A percentile compares a stretch with the other conserved stretches of the same genome.
Conservation (phyloP, 2,888 invertebrate species). For the Hyposoter dolosus region DNA sequence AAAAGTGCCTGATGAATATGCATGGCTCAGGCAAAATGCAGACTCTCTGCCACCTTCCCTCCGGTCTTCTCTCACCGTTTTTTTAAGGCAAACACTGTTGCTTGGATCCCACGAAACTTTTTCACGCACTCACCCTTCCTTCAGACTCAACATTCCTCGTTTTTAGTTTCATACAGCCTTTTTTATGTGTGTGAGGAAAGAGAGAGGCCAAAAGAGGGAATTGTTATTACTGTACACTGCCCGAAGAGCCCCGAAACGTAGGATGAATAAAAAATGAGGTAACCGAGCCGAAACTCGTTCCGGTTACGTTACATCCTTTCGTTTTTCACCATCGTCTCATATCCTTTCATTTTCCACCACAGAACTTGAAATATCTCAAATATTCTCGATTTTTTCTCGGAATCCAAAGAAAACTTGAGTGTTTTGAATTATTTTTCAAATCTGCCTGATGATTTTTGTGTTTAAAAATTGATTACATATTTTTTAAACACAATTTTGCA, state of each 20-base stretch:
- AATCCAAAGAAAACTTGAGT: no score
- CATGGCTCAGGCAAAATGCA: slow-evolving; percentile 27
- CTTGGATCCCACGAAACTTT: slow-evolving; percentile 22
- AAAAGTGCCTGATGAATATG: slow-evolving; percentile 65
- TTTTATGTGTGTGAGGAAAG: background rate
- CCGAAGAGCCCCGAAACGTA: slow-evolving; percentile 36
- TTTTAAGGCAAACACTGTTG: slow-evolving; percentile 16
- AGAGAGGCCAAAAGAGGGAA: slow-evolving; percentile 10
- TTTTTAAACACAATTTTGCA: background rate
- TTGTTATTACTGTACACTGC: slow-evolving; percentile 33
- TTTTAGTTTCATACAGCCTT: slow-evolving; percentile 11
- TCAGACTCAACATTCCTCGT: slow-evolving; percentile 30
- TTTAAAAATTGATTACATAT: background rate
- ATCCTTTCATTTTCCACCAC: slow-evolving; percentile 29
- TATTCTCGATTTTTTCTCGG: slow-evolving; percentile 1
- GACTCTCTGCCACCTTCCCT: slow-evolving; percentile 10
- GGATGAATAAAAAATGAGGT: slow-evolving; percentile 61
- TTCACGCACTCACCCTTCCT: slow-evolving; percentile 37
- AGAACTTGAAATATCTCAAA: background rate
- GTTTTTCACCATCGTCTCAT: slow-evolving; percentile 20
- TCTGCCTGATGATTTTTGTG: background rate
- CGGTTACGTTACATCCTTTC: slow-evolving; percentile 32
- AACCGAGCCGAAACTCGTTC: slow-evolving; percentile 40
- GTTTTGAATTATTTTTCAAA: background rate
- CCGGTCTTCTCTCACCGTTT: no score